Percentiles rank a stretch among this genome's conserved stretches.
These are phyloP conservation scores for Leistus spinibarbis DNA, from an alignment of 2,888 invertebrate genomes.

Conservation along the genomic window DNA sequence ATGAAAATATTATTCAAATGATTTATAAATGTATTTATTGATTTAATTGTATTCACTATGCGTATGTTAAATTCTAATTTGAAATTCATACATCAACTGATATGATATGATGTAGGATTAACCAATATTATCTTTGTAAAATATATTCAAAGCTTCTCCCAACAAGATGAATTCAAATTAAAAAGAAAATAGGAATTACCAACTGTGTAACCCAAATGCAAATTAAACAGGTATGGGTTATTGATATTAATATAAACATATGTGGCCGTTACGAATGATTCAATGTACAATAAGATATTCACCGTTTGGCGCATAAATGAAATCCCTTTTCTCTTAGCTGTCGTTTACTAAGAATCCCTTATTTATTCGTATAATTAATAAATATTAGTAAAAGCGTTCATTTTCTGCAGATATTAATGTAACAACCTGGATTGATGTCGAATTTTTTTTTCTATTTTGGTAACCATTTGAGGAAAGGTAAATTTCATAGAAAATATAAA, in stretches of 20 bases:
- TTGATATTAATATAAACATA: not conserved
- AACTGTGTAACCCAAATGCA: not conserved
- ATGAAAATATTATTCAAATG: not conserved
- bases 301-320: no score
- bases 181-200: not conserved
- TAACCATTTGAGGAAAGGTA: no score
- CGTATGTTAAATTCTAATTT: not conserved
- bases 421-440: no score
- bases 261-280: not conserved
- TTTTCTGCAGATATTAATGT: no score
- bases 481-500: no score
- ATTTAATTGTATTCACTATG: not conserved
- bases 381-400: no score
- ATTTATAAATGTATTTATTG: not conserved
- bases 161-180: not conserved
- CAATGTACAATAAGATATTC: no score
- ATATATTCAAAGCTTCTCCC: not conserved
- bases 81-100: not conserved
- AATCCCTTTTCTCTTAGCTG: no score
- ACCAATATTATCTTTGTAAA: not conserved
- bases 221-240: not conserved
- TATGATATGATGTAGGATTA: not conserved
- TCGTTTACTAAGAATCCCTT: no score
- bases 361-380: no score
- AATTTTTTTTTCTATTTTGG: no score